phyloP scores from a whole-genome alignment of 2,888 invertebrate species.

The Caenorhabditis drosophilae region DNA sequence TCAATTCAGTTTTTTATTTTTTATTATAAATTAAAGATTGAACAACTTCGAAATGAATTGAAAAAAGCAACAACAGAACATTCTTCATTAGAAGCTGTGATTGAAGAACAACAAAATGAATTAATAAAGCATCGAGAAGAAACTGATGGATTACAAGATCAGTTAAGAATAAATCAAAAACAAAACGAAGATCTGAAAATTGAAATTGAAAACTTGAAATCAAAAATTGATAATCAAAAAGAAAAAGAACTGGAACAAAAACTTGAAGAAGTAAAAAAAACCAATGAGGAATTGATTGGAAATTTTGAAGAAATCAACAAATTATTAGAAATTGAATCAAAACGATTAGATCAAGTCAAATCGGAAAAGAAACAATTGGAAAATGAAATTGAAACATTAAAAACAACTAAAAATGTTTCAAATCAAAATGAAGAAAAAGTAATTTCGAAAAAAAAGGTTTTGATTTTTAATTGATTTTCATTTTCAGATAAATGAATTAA shows the following conservation, averaged over 20 bases:
- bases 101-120: conserved; percentile 40
- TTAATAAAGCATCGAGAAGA: conserved; percentile 19
- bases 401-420: conserved; percentile 4
- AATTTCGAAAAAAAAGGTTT: no score
- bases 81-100: conserved; percentile 20
- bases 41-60: conserved; percentile 20
- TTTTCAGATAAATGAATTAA: conserved; percentile 39
- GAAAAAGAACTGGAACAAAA: conserved; percentile 10
- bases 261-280: conserved; percentile 7
- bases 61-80: conserved; percentile 31
- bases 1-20: conserved; percentile 12
- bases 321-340: conserved; percentile 39
- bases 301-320: conserved; percentile 23
- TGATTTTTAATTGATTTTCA: no score
- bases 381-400: conserved; percentile 25
- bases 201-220: conserved; percentile 6
- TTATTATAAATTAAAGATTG: conserved; percentile 14
- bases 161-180: conserved; percentile 4
- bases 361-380: conserved; percentile 25
- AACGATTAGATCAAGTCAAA: conserved; percentile 36
- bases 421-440: conserved; percentile 2
- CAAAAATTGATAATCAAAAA: background rate
- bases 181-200: background rate
- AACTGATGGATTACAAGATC: conserved; percentile 13
- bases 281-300: conserved; percentile 12